These are phyloP conservation scores for Cisticola juncidis DNA, from an alignment of 2,113 vertebrate genomes.

Conservation along the genomic window DNA sequence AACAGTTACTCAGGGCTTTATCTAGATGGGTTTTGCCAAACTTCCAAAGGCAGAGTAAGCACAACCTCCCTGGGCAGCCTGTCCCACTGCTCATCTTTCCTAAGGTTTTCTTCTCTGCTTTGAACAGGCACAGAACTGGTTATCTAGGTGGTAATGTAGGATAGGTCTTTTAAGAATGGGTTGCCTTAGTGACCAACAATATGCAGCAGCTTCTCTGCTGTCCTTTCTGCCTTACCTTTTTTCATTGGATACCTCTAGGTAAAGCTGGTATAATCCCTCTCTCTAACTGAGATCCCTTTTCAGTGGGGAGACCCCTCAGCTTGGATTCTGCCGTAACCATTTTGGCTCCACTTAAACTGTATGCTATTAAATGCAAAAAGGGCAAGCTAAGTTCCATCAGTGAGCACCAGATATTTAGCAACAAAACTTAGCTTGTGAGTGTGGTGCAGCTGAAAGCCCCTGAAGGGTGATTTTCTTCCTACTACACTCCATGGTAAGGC, in stretches of 20 bases:
- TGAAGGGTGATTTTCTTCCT: background rate
- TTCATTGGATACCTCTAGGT: background rate
- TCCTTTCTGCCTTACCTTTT: background rate
- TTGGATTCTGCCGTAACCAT: background rate
- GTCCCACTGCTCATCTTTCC: background rate
- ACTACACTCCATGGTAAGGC: background rate
- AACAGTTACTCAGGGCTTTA: background rate
- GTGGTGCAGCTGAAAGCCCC: background rate
- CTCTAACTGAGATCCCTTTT: background rate
- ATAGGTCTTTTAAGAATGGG: background rate
- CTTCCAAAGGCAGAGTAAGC: background rate
- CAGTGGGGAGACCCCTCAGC: background rate
- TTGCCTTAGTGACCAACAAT: background rate
- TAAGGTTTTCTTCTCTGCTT: background rate
- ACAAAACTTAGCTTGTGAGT: background rate
- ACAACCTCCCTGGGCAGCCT: background rate
- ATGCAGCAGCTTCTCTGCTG: background rate
- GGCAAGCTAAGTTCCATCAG: background rate
- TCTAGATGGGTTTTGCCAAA: background rate
- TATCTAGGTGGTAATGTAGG: background rate
- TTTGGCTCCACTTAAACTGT: background rate
- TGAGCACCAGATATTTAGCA: background rate
- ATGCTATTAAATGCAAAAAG: background rate
- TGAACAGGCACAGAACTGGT: background rate
- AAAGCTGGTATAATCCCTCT: background rate